Conservation (phyloP, 2,797 vertebrate species). For the Podarcis lilfordi region DNA sequence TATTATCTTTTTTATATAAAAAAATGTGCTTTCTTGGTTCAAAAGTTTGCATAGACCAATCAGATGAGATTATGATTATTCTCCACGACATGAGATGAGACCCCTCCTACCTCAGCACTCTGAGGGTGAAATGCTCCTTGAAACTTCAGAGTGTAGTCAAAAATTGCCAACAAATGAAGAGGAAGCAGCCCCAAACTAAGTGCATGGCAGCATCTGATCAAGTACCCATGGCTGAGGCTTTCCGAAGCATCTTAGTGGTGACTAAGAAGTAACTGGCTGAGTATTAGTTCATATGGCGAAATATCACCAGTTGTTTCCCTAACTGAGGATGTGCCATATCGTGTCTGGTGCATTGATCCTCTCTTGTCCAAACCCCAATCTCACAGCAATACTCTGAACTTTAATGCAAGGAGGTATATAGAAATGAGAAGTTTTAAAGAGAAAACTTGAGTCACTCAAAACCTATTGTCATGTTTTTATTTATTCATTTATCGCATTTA, state of each 20-base stretch:
- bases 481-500: too few relatives aligned
- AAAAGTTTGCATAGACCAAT: not conserved
- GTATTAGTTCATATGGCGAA: too few relatives aligned
- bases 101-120: not conserved
- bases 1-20: not conserved
- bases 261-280: not conserved
- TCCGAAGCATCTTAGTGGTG: not conserved
- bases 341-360: too few relatives aligned
- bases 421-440: too few relatives aligned
- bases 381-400: too few relatives aligned
- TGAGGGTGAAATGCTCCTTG: not conserved
- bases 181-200: not conserved
- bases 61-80: not conserved
- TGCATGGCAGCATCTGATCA: not conserved
- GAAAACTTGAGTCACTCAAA: too few relatives aligned
- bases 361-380: too few relatives aligned
- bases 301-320: too few relatives aligned
- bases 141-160: not conserved
- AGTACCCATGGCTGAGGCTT: not conserved
- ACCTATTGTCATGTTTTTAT: too few relatives aligned
- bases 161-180: not conserved
- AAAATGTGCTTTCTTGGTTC: not conserved
- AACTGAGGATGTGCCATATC: too few relatives aligned
- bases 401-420: too few relatives aligned
- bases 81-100: not conserved